phyloP scores from a whole-genome alignment of 2,888 invertebrate genomes.

The Lycocerus yunnanus region DNA sequence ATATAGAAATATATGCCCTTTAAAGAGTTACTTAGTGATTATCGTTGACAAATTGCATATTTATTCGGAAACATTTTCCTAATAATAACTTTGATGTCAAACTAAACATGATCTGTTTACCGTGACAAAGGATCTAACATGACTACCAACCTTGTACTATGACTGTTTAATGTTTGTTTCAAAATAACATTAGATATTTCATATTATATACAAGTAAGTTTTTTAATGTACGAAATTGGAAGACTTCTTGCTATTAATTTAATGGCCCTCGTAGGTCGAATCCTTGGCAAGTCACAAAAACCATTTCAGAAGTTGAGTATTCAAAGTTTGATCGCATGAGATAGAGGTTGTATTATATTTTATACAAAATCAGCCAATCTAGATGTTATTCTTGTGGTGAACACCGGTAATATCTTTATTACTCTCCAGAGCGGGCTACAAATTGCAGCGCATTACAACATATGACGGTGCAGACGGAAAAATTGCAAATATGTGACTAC shows the following conservation, averaged over 20 bases:
- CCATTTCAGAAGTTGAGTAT: neutral
- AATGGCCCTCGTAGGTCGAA: neutral
- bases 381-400: conserved; percentile 44
- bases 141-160: too few relatives aligned
- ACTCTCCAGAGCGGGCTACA: conserved; percentile 49
- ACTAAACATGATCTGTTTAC: too few relatives aligned
- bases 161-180: too few relatives aligned
- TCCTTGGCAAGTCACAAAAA: neutral
- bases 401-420: conserved; percentile 49
- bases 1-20: too few relatives aligned
- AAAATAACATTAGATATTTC: neutral
- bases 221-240: neutral
- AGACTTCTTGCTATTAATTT: neutral
- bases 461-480: conserved; percentile 49
- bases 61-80: too few relatives aligned
- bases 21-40: too few relatives aligned
- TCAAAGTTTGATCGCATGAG: conserved; percentile 20
- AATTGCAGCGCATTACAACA: conserved; percentile 50
- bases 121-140: too few relatives aligned
- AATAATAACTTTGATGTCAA: too few relatives aligned
- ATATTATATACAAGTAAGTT: neutral
- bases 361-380: conserved; percentile 35
- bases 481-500: conserved; percentile 50
- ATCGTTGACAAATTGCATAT: too few relatives aligned
- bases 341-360: conserved; percentile 19